Conservation (phyloP, 2,797 vertebrate species). For the Anguilla marmorata region DNA sequence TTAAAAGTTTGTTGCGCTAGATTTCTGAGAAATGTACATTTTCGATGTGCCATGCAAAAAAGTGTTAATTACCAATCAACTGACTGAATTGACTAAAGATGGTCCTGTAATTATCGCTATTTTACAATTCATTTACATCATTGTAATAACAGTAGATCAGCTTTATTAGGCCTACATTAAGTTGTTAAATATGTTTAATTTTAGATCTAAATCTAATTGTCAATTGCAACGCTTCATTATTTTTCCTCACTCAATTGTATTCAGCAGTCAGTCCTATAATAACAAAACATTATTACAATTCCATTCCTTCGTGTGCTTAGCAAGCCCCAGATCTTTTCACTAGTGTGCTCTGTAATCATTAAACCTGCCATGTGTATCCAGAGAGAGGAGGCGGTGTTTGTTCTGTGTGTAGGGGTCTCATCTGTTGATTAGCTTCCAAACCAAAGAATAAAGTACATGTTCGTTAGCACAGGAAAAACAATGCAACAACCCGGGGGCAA, state of each 20-base stretch:
- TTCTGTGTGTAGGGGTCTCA: conserved; percentile 20
- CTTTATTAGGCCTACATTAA: neutral
- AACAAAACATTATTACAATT: neutral
- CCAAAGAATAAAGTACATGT: conserved; percentile 54
- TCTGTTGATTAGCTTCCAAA: conserved; percentile 46
- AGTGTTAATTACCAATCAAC: neutral
- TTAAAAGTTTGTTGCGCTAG: neutral
- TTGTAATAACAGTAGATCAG: neutral
- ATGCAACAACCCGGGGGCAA: neutral
- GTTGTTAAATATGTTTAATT: neutral
- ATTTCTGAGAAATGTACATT: neutral
- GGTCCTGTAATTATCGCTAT: neutral
- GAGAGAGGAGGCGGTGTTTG: conserved; percentile 31
- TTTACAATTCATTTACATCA: neutral
- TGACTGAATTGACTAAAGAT: neutral
- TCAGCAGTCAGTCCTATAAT: neutral
- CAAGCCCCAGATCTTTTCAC: too few species aligned
- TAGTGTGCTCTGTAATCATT: conserved; percentile 26
- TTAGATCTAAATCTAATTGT: neutral
- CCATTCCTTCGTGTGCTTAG: neutral
- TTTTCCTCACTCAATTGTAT: neutral
- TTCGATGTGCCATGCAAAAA: neutral
- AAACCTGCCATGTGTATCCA: neutral
- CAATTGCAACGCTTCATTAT: neutral
- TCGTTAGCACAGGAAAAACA: neutral